A percentile compares a stretch with the other conserved stretches of the same genome.
These are phyloP conservation scores for Eupithecia pulchellata DNA, from an alignment of 2,888 invertebrate species.

Conservation along the genomic window DNA sequence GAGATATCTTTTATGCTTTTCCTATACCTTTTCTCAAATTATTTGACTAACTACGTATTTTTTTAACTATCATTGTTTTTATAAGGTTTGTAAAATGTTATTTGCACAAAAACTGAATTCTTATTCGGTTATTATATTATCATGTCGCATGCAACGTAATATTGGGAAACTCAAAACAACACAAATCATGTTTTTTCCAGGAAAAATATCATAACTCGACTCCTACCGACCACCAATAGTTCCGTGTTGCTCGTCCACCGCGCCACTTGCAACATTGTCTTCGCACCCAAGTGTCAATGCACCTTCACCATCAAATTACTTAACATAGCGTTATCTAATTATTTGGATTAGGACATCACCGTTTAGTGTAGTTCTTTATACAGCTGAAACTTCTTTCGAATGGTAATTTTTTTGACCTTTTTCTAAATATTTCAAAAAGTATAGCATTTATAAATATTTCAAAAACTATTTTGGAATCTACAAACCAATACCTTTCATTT, in stretches of 20 bases:
- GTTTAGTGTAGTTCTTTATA: too few relatives aligned
- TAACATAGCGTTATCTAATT: slow-evolving; percentile 21
- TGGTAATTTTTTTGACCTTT: too few relatives aligned
- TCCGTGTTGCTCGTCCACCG: not conserved
- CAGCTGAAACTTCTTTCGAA: too few relatives aligned
- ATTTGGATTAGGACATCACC: not conserved
- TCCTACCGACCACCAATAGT: not conserved
- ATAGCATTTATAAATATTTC: too few relatives aligned
- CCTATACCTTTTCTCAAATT: too few relatives aligned
- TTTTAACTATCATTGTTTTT: too few relatives aligned
- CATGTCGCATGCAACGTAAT: not conserved
- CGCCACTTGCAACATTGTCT: not conserved
- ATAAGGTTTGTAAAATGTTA: too few relatives aligned
- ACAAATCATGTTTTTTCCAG: not conserved
- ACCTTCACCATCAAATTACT: slow-evolving; percentile 47
- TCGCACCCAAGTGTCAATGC: slow-evolving; percentile 36
- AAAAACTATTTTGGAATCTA: too few relatives aligned
- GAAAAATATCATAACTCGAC: not conserved
- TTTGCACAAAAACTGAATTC: not conserved
- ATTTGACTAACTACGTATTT: too few relatives aligned
- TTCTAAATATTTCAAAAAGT: too few relatives aligned
- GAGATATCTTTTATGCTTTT: not conserved
- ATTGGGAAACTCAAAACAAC: not conserved
- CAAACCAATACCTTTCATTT: too few relatives aligned
- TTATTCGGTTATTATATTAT: not conserved